phyloP scores from a whole-genome alignment of 2,113 vertebrate genomes.

The Erythrocebus patas region DNA sequence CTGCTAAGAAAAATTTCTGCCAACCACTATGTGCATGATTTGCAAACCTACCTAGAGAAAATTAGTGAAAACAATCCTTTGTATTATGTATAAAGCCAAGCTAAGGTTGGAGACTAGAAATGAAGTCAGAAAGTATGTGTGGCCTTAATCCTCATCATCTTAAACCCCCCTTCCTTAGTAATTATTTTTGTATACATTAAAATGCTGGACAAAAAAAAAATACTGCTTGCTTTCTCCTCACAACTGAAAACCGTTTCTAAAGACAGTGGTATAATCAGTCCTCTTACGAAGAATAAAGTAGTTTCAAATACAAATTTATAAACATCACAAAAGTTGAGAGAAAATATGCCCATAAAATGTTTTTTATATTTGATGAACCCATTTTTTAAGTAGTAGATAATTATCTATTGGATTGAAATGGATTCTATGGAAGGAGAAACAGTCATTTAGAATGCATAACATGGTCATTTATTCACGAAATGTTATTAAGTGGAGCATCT shows the following conservation, averaged over 20 bases:
- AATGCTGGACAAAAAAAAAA: background rate
- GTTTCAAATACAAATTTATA: background rate
- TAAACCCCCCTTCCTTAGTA: background rate
- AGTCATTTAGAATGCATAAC: no score
- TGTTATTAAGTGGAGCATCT: background rate
- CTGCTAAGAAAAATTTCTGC: background rate
- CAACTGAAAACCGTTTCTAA: background rate
- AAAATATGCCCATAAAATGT: background rate
- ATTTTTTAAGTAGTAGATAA: background rate
- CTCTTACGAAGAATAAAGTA: background rate
- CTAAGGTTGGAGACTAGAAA: background rate
- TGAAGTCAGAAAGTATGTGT: background rate
- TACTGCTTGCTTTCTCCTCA: background rate
- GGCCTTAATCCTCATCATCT: background rate
- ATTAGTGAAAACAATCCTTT: background rate
- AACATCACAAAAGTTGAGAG: background rate
- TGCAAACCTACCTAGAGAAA: background rate
- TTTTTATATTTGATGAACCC: background rate
- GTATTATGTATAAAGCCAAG: background rate
- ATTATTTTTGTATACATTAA: background rate
- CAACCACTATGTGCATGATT: background rate
- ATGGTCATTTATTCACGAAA: background rate
- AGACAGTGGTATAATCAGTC: background rate
- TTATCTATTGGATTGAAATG: background rate
- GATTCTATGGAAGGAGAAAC: background rate